Conservation (phyloP, 2,113 vertebrate species). For the Proteles cristata region DNA sequence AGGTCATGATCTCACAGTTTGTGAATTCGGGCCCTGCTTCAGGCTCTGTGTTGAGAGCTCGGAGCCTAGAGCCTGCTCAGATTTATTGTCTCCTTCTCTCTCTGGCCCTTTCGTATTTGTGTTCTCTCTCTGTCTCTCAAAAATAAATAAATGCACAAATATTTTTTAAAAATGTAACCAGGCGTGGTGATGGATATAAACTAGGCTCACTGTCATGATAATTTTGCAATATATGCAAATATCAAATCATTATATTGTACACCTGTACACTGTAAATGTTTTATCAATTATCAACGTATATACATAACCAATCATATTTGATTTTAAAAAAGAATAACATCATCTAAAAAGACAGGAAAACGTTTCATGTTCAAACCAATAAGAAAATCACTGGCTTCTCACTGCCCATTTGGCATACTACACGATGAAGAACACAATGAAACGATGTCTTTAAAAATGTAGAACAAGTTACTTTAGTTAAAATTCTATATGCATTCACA, state of each 20-base stretch:
- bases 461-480: background rate
- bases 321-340: background rate
- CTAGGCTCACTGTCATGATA: background rate
- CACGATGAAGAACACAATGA: background rate
- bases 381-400: background rate
- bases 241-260: background rate
- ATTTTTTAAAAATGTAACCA: background rate
- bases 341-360: background rate
- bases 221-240: background rate
- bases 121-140: too few species aligned
- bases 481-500: background rate
- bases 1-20: too few species aligned
- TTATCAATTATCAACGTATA: background rate
- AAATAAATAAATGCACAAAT: too few species aligned
- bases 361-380: background rate
- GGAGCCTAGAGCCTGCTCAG: too few species aligned
- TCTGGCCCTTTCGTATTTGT: too few species aligned
- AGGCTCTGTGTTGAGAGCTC: too few species aligned
- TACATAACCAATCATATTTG: background rate
- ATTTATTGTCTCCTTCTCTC: too few species aligned
- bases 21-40: too few species aligned
- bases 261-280: background rate
- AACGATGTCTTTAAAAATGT: background rate
- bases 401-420: background rate
- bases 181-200: background rate